Percentiles rank a stretch among this genome's conserved stretches.
Evolutionary conservation across 92 coral and sea anemone genomes (phyloP).

Genomic region (Isaurus tuberculatus): DNA sequence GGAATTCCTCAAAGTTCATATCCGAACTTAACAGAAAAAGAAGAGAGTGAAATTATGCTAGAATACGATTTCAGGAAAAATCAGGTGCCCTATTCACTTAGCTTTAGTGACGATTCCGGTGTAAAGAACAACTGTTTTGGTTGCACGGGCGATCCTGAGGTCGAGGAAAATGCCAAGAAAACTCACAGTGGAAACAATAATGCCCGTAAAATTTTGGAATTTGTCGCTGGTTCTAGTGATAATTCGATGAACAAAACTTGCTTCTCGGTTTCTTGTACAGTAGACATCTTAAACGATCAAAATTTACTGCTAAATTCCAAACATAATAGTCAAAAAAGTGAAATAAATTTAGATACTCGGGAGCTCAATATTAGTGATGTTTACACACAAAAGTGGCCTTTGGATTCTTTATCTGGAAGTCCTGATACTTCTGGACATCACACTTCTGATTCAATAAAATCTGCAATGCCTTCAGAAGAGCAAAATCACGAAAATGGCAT

Average conservation of each 20-base stretch:
- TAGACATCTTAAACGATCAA: neutral
- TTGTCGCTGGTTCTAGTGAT: conserved; percentile 71
- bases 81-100: conserved; percentile 62
- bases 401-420: neutral
- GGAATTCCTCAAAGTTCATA: neutral
- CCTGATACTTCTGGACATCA: neutral
- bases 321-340: neutral
- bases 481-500: neutral
- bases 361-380: conserved; percentile 63
- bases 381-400: conserved; percentile 62
- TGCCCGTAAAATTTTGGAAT: conserved; percentile 73
- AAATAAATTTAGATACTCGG: conserved; percentile 50
- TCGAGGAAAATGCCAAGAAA: neutral
- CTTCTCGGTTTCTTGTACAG: neutral
- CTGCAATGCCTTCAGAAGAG: neutral
- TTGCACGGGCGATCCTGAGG: neutral
- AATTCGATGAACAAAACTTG: conserved; percentile 42
- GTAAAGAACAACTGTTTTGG: neutral
- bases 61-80: conserved; percentile 71
- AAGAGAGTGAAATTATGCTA: conserved; percentile 68
- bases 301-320: neutral
- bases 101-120: conserved; percentile 63
- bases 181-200: neutral
- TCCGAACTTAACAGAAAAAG: conserved; percentile 25
- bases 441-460: neutral